These are phyloP conservation scores for Halichoeres trimaculatus DNA, from an alignment of 2,113 vertebrate species.

Conservation along the genomic window DNA sequence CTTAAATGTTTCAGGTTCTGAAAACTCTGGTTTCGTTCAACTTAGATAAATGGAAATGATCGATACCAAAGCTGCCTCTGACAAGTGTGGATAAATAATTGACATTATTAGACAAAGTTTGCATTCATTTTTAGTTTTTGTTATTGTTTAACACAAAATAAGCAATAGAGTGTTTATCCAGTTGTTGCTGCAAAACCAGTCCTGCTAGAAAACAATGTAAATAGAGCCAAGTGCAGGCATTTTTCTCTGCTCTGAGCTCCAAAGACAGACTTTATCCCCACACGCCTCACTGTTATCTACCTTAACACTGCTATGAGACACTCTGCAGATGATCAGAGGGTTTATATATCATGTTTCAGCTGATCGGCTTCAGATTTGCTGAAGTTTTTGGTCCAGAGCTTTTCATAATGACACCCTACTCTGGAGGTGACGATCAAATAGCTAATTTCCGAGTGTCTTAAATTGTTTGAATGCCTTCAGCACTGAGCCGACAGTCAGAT, in stretches of 20 bases:
- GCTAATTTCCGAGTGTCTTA: not conserved
- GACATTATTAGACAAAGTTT: not conserved
- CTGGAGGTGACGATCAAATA: not conserved
- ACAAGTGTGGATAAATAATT: too few species aligned
- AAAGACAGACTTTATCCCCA: slow-evolving; percentile 1
- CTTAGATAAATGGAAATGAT: not conserved
- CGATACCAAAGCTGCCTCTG: not conserved
- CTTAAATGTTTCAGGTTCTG: too few species aligned
- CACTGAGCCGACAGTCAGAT: not conserved
- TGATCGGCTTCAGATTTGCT: not conserved
- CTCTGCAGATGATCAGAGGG: not conserved
- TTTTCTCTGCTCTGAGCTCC: not conserved
- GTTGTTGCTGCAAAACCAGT: slow-evolving; percentile 51
- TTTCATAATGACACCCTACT: not conserved
- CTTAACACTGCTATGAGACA: rapidly evolving
- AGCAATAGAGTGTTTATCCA: not conserved
- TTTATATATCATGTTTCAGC: not conserved
- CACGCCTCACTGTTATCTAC: not conserved
- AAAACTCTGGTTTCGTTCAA: not conserved
- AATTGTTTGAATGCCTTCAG: not conserved
- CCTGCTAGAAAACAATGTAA: slow-evolving; percentile 45
- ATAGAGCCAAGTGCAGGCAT: slow-evolving; percentile 20
- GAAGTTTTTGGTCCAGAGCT: not conserved
- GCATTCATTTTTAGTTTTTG: not conserved
- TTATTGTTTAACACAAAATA: not conserved